phyloP scores from a whole-genome alignment of 2,888 invertebrate genomes.

The Ichneumoninae sp. region DNA sequence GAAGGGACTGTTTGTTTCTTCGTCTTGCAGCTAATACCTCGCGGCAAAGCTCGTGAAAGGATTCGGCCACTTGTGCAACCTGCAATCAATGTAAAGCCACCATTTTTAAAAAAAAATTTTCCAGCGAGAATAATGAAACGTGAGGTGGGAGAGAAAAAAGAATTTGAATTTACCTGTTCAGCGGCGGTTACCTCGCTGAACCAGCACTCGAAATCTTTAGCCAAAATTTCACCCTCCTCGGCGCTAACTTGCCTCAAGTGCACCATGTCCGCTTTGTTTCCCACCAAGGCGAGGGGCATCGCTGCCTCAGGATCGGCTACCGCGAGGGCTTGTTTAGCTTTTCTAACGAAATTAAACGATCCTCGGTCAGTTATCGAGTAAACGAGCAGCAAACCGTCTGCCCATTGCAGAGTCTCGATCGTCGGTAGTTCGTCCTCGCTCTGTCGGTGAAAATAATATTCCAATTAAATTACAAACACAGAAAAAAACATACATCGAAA shows the following conservation, averaged over 20 bases:
- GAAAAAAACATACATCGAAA: not conserved
- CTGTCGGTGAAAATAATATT: slow-evolving; percentile 83
- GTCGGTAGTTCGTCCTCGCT: slow-evolving; percentile 90
- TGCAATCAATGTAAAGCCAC: slow-evolving; percentile 61
- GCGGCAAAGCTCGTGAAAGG: slow-evolving; percentile 93
- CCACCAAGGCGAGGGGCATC: slow-evolving; percentile 93
- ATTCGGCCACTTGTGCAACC: slow-evolving; percentile 92
- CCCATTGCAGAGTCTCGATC: slow-evolving; percentile 93
- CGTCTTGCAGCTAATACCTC: slow-evolving; percentile 92
- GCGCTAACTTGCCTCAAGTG: slow-evolving; percentile 94
- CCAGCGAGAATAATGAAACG: not conserved
- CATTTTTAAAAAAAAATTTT: too few species aligned
- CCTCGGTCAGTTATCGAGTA: slow-evolving; percentile 95
- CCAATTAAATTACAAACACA: not conserved
- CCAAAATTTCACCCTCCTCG: slow-evolving; percentile 95
- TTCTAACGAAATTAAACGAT: slow-evolving; percentile 93
- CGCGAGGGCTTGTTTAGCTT: slow-evolving; percentile 87
- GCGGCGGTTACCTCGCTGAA: slow-evolving; percentile 95
- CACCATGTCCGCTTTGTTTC: slow-evolving; percentile 96
- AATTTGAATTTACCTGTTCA: slow-evolving; percentile 87
- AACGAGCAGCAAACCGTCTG: slow-evolving; percentile 94
- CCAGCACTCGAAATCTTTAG: slow-evolving; percentile 94
- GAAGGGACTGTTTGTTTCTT: slow-evolving; percentile 93
- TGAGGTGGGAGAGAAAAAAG: not conserved
- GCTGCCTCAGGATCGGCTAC: slow-evolving; percentile 88